Base-by-base conservation (phyloP, 1,140 invertebrate species). In the Eueides isabella region DNA sequence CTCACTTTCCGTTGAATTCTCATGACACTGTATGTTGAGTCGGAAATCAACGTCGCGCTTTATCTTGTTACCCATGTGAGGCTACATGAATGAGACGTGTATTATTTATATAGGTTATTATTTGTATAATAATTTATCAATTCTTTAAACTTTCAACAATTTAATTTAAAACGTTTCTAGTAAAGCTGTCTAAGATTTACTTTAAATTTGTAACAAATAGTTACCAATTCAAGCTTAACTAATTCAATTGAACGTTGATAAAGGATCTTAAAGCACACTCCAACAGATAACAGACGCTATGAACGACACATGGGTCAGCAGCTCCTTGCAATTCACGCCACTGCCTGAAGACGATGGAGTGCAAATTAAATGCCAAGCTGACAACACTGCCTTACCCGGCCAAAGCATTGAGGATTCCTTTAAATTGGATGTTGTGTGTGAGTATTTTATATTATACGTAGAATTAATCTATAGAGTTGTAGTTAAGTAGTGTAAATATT, bases 401-500 rank as follows among this genome's bases (percentile, higher is more conserved):
- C 95, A 96, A 64, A 95, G 94, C 71, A 93, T 98, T 44, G 97
- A 98, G 84, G 97, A 98, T 85, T 95, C 95, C 41, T 96, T 97
- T 85, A 95, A 95, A 78, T 92, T 98, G 69, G 97, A 98, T 90
- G 96, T 98, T 81, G 96, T 97, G 72, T 98, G 97, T 98, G 94
- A 97, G 97, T 97, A 77, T 48, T n/a, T 69, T 33, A 30, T 38
- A 69, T 1, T 7, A 30, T 62, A 62, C 61, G 5, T 55, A n/a
- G n/a, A n/a, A n/a, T n/a, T n/a, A n/a, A 55, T 55, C 19, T 55
- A 11, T 38, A 31, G 3, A 31, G n/a, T 5, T 44, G n/a, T 44
- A 44, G 41, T 44, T 44, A n/a, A n/a, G 41, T 44, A 44, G 5
- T 44, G 16, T 19, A 19, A 1, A 19, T 44, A 5, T 5, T 19